These are phyloP conservation scores for Urocynchramus pylzowi DNA, from an alignment of 2,113 vertebrate genomes.

Conservation along the genomic window DNA sequence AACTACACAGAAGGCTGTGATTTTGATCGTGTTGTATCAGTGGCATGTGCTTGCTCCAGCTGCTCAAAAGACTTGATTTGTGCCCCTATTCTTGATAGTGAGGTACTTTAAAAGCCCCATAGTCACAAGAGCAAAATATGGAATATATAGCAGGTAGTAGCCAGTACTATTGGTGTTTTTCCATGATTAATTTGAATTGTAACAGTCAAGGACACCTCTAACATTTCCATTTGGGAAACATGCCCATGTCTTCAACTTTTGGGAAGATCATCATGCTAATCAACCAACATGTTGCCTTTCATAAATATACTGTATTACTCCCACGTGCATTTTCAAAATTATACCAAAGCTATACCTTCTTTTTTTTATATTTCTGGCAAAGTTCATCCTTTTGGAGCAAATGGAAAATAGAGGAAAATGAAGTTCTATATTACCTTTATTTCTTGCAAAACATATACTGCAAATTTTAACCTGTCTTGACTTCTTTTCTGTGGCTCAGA, in stretches of 20 bases:
- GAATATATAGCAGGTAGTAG: neutral
- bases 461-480: neutral
- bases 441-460: neutral
- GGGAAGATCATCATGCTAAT: neutral
- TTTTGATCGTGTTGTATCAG: neutral
- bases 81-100: neutral
- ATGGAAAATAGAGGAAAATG: neutral
- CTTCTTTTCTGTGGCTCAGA: neutral
- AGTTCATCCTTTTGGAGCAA: neutral
- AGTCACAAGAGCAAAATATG: neutral
- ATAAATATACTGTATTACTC: neutral
- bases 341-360: neutral
- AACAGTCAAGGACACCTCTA: neutral
- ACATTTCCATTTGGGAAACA: neutral
- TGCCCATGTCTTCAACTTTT: neutral
- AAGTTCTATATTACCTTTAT: neutral
- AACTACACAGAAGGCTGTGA: neutral
- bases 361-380: neutral
- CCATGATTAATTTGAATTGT: neutral
- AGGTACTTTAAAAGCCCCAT: neutral
- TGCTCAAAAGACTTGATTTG: neutral
- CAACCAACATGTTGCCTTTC: neutral
- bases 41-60: neutral
- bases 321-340: neutral
- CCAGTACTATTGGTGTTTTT: neutral